Base-by-base conservation (phyloP, 2,113 vertebrate species). In the Lophotis ruficrista region DNA sequence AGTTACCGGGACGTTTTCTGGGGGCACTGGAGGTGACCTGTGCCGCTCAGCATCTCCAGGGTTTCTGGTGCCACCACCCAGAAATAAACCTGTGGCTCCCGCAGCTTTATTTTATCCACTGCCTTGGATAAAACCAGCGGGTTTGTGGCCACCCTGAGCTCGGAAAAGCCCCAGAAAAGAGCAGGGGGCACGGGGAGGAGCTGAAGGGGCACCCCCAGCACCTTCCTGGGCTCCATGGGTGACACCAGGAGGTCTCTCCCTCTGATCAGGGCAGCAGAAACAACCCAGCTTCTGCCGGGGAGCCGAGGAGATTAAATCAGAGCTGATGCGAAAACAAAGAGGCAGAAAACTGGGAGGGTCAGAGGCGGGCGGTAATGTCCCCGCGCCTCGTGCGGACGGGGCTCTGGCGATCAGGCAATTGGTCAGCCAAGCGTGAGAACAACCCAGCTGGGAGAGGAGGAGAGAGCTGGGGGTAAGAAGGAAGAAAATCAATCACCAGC, bases 371-470 rank as follows among this genome's bases (percentile, higher is more conserved):
- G 83, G 83, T 3, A 86, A 33, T 66, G 83, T 58, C 70, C 64
- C 79, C 2, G 7, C 1, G 25, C 72, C 71, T 51, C 0, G 1
- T 28, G 43, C 64, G 10, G 17, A 38, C 0, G 3, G 91, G 54
- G 88, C 35, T 64, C 80, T 50, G 31, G 60, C 19, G 61, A 90
- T 82, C 69, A 72, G 92, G 92, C 90, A 96, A 90, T 94, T 84
- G 91, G 92, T 77, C 92, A 96, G 8, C 57, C 47, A 37, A 92
- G 93, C 88, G 61, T 76, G 69, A 95, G 80, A 81, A 68, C 75
- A 95, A 95, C 50, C 56, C 72, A 84, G 80, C 61, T 75, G 90
- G 88, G 87, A 89, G 61, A 83, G 81, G 37, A 62, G 89, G 45
- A 77, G 79, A 69, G 56, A 83, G 60, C 86, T 56, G 60, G 21